A percentile compares a stretch with the other conserved stretches of the same genome.
Evolutionary conservation across 2,113 vertebrate species (phyloP).

Genomic region (Tachysurus vachellii): DNA sequence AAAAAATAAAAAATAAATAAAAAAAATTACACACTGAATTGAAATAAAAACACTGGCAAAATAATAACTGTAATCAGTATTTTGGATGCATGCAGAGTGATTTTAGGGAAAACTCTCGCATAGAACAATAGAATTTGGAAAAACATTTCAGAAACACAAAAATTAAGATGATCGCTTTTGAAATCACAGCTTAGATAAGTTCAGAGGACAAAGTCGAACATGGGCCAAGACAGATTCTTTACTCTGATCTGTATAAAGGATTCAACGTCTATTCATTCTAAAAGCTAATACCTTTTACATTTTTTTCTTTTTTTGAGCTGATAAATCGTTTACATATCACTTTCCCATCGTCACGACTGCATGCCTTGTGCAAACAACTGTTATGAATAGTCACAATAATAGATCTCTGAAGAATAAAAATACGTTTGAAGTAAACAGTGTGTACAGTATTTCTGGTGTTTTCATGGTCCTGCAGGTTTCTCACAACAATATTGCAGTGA

Average conservation of each 20-base stretch:
- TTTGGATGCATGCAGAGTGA: slow-evolving; percentile 17
- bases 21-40: not conserved
- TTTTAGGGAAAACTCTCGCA: slow-evolving; percentile 5
- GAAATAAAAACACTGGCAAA: not conserved
- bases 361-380: slow-evolving; percentile 25
- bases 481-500: slow-evolving; percentile 45
- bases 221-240: not conserved
- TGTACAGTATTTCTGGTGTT: slow-evolving; percentile 10
- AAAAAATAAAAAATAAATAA: slow-evolving; percentile 6
- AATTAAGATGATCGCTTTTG: not conserved
- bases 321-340: slow-evolving; percentile 9
- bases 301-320: not conserved
- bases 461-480: slow-evolving; percentile 26
- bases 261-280: slow-evolving; percentile 11
- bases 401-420: slow-evolving; percentile 37
- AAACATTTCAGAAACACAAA: slow-evolving; percentile 15
- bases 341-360: slow-evolving; percentile 1
- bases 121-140: slow-evolving; percentile 22
- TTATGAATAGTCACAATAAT: slow-evolving; percentile 30
- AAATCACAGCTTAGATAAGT: slow-evolving; percentile 43
- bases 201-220: slow-evolving; percentile 3
- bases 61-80: not conserved
- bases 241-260: not conserved
- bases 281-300: slow-evolving; percentile 4
- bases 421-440: slow-evolving; percentile 29